These are phyloP conservation scores for Eulemur rufifrons DNA, from an alignment of 2,113 vertebrate genomes.

Conservation along the genomic window DNA sequence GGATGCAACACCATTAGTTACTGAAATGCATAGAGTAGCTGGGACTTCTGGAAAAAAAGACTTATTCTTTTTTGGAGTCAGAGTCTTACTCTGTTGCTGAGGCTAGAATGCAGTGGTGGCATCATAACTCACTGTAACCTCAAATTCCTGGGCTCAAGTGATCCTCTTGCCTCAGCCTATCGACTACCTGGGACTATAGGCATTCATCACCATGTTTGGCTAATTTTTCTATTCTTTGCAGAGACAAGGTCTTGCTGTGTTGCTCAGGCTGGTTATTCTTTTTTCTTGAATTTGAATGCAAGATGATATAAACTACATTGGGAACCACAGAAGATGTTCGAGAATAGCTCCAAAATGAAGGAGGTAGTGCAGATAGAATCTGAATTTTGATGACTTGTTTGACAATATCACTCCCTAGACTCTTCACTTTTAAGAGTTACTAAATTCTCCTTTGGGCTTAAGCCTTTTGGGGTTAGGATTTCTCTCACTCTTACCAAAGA, in stretches of 20 bases:
- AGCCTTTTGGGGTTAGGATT: neutral
- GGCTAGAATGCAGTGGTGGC: too few relatives aligned
- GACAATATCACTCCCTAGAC: neutral
- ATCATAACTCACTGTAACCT: too few relatives aligned
- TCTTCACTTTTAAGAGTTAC: neutral
- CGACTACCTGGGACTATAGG: too few relatives aligned
- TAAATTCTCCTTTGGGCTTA: neutral
- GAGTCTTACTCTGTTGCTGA: too few relatives aligned
- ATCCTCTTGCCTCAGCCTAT: too few relatives aligned
- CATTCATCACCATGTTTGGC: too few relatives aligned
- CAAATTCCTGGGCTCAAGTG: too few relatives aligned
- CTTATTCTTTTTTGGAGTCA: neutral
- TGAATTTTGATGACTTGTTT: neutral
- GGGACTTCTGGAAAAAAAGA: neutral
- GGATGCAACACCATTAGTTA: neutral
- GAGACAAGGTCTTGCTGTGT: too few relatives aligned
- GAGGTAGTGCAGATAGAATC: neutral
- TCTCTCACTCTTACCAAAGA: neutral
- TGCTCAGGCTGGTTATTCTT: neutral
- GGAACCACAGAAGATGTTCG: neutral
- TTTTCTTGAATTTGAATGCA: neutral
- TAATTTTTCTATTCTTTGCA: too few relatives aligned
- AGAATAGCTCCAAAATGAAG: neutral
- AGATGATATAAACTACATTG: neutral
- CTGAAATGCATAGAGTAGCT: neutral